Base-by-base conservation (phyloP, 1,140 invertebrate species). In the Spodoptera frugiperda region DNA sequence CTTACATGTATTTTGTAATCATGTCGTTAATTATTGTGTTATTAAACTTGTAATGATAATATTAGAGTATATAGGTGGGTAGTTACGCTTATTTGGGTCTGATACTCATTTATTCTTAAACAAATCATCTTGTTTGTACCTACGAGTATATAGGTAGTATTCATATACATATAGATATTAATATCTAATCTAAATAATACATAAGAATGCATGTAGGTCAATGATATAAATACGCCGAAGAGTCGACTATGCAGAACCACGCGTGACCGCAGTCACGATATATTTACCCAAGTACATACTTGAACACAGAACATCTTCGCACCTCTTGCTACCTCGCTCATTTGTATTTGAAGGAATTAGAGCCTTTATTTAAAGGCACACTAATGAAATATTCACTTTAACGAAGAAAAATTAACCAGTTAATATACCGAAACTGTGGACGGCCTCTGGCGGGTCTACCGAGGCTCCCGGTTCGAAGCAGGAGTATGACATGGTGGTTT, bases 191-290 rank as follows among this genome's bases (percentile, higher is more conserved):
- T 46, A 63, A 19, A 19, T 14, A 63, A 46, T 67, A 53, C 39
- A 53, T 68, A 68, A 25, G n/a, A 68, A 33, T 68, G 48, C 65
- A 68, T 30, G 48, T 51, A 68, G 65, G 65, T 68, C 65, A 68
- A 53, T 53, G 48, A 17, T 68, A 68, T 68, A 68, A 68, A 68
- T 53, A 68, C 21, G 17, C 19, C 17, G 48, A 49, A 65, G 39
- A 68, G 19, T 68, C 14, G 30, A 33, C 46, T 48, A 68, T 33
- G 48, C 63, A 44, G 17, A 17, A 21, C 14, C 17, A 49, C 21
- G 17, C 44, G 17, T 67, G 44, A 67, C 46, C 44, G 33, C 46
- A 67, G 53, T 68, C 48, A 68, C 44, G 44, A 67, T 5, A 33
- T 68, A 44, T 68, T 68, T 68, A 68, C 65, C 12, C 25, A 46